A percentile compares a stretch with the other conserved stretches of the same genome.
These are phyloP conservation scores for Copidosoma floridanum DNA, from an alignment of 1,140 invertebrate species.

Conservation along the genomic window DNA sequence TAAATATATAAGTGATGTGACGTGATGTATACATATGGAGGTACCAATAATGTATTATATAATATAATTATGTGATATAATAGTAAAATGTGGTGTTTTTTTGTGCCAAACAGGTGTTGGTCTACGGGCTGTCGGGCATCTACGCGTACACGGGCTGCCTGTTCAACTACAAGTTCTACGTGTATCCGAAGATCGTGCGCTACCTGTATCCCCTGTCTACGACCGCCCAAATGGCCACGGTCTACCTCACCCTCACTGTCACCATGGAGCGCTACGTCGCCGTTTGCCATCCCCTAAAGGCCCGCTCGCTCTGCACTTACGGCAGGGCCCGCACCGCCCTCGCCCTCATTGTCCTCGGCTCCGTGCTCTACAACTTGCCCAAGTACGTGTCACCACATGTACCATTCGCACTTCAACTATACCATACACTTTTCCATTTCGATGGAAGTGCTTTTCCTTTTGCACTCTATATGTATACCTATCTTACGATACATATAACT, in stretches of 20 bases:
- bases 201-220: slow-evolving; percentile 84
- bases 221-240: slow-evolving; percentile 87
- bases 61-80: no score
- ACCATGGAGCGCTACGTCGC: slow-evolving; percentile 95
- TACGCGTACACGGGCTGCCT: slow-evolving; percentile 75
- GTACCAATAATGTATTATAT: no score
- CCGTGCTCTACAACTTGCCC: slow-evolving; percentile 85
- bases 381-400: slow-evolving; percentile 45
- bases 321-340: slow-evolving; percentile 84
- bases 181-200: slow-evolving; percentile 79
- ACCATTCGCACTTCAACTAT: no score
- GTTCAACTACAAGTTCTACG: slow-evolving; percentile 74
- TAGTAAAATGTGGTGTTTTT: no score
- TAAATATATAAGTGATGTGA: no score
- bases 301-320: slow-evolving; percentile 87
- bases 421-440: no score
- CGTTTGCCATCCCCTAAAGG: slow-evolving; percentile 89
- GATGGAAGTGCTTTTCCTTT: no score
- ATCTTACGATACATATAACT: no score
- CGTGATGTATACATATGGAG: no score
- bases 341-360: slow-evolving; percentile 76
- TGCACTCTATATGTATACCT: no score
- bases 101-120: slow-evolving; percentile 73
- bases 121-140: slow-evolving; percentile 83
- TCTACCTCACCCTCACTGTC: slow-evolving; percentile 93